Evolutionary conservation across 1,140 invertebrate species (phyloP).

Genomic region (Yoshiicerus persimilis): DNA sequence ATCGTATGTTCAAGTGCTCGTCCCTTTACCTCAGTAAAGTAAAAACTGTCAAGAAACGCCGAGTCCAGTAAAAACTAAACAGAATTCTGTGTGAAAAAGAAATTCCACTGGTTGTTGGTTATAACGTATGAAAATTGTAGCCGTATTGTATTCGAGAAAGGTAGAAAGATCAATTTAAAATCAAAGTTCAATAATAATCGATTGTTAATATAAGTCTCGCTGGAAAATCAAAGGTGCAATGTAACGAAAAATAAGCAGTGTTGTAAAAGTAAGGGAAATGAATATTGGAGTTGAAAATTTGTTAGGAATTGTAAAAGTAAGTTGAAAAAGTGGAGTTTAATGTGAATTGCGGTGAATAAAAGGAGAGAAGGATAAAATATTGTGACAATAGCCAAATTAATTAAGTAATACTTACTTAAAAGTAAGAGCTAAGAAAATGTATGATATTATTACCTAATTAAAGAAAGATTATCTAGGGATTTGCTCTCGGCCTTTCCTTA

Average conservation of each 20-base stretch:
- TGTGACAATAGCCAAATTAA: background rate
- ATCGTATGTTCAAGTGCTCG: conserved; percentile 85
- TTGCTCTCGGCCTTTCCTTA: background rate
- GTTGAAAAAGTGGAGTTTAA: no score
- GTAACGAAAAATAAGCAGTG: no score
- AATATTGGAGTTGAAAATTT: no score
- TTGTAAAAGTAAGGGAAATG: no score
- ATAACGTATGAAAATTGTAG: background rate
- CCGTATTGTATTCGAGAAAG: background rate
- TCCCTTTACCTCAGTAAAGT: conserved; percentile 67
- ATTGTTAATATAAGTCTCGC: no score
- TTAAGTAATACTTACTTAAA: background rate
- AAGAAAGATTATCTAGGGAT: background rate
- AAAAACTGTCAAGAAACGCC: background rate
- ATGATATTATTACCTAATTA: background rate
- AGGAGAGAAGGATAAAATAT: background rate
- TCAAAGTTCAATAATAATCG: no score
- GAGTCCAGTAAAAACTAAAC: background rate
- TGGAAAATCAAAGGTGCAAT: no score
- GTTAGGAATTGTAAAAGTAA: no score
- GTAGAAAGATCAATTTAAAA: no score
- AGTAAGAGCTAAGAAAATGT: background rate
- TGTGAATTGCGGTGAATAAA: no score
- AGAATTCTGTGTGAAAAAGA: background rate
- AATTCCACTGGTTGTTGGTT: background rate